Evolutionary conservation across 1,140 invertebrate species (phyloP).

Genomic region (Thereuonema tuberculata): DNA sequence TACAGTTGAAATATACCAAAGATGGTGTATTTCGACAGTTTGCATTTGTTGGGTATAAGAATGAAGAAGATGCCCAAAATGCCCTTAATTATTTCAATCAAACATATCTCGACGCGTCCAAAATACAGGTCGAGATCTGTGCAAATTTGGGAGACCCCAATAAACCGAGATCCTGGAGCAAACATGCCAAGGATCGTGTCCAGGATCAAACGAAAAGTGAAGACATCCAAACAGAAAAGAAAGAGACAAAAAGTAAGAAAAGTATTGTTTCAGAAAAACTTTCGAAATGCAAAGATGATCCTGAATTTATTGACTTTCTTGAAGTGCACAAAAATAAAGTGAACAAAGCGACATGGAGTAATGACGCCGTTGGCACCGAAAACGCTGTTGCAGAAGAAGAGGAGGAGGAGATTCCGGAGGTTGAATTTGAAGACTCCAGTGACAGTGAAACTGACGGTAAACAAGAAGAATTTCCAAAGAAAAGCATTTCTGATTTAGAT

Average conservation of each 20-base stretch:
- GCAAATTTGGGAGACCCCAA: slow-evolving; percentile 57
- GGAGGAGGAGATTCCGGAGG: slow-evolving; percentile 17
- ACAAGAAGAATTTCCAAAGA: too few relatives aligned
- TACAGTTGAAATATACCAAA: slow-evolving; percentile 78
- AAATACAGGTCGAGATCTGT: slow-evolving; percentile 56
- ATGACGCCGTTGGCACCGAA: slow-evolving; percentile 45
- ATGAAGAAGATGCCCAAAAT: slow-evolving; percentile 54
- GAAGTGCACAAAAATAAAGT: slow-evolving; percentile 50
- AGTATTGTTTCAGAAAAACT: slow-evolving; percentile 17
- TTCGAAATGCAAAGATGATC: slow-evolving; percentile 74
- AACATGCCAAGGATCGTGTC: slow-evolving; percentile 53
- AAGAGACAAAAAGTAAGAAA: slow-evolving; percentile 18
- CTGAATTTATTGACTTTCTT: slow-evolving; percentile 75
- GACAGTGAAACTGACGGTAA: too few relatives aligned
- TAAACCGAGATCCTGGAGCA: slow-evolving; percentile 84
- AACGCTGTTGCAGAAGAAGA: slow-evolving; percentile 17
- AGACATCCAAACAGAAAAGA: slow-evolving; percentile 17
- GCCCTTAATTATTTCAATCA: slow-evolving; percentile 69
- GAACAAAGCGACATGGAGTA: slow-evolving; percentile 48
- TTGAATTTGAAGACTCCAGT: slow-evolving; percentile 14
- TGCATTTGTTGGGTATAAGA: slow-evolving; percentile 78
- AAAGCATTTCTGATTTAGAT: not conserved
- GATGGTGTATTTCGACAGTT: slow-evolving; percentile 84
- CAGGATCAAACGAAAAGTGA: slow-evolving; percentile 41
- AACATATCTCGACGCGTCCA: slow-evolving; percentile 62